These are phyloP conservation scores for Malthinus flaveolus DNA, from an alignment of 2,888 invertebrate genomes.

Conservation along the genomic window DNA sequence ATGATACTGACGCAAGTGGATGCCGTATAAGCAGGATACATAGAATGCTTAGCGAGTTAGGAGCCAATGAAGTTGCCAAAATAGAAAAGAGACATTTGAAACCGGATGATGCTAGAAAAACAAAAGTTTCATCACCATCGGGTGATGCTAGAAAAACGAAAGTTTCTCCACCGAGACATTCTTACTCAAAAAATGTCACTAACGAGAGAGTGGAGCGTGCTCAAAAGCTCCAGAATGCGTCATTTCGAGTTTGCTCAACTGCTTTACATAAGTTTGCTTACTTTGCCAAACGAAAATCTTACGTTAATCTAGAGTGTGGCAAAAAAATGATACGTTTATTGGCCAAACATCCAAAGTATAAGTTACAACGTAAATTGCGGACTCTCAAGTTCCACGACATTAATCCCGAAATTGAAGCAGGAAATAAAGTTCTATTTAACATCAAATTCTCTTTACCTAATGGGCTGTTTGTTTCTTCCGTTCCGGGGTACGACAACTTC, in stretches of 20 bases:
- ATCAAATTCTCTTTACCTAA: constrained; percentile 19
- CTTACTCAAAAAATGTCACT: neutral
- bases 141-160: neutral
- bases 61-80: too few species aligned
- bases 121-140: too few species aligned
- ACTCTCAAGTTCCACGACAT: constrained; percentile 7
- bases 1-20: too few species aligned
- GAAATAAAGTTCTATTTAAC: constrained; percentile 1
- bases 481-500: constrained; percentile 3
- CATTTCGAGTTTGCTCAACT: constrained; percentile 25
- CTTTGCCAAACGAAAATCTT: constrained; percentile 21
- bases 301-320: constrained; percentile 13
- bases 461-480: constrained; percentile 17
- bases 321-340: constrained; percentile 8
- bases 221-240: constrained; percentile 17
- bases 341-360: constrained; percentile 13
- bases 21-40: too few species aligned
- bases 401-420: neutral
- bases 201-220: constrained; percentile 14
- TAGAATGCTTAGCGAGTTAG: too few species aligned
- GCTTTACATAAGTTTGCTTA: constrained; percentile 25
- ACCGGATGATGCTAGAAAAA: too few species aligned
- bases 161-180: neutral
- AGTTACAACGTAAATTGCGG: neutral
- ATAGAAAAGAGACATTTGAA: too few species aligned